Conservation (phyloP, 2,888 invertebrate species). For the Clivina fossor region DNA sequence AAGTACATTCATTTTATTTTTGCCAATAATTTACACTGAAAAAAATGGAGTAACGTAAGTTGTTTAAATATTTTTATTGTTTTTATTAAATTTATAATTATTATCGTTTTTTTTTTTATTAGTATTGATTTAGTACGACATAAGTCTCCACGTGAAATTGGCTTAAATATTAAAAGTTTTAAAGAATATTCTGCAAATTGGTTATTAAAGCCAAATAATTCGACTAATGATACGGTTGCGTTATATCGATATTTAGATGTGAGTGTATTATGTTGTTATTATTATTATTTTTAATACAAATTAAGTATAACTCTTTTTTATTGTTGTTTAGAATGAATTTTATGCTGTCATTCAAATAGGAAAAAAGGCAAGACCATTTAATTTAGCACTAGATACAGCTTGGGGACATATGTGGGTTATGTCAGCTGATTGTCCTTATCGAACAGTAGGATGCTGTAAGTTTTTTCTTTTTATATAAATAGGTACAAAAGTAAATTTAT, state of each 20-base stretch:
- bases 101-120: constrained; percentile 25
- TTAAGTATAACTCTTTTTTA: constrained; percentile 8
- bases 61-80: constrained; percentile 2
- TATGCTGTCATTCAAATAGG: constrained; percentile 32
- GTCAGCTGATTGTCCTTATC: constrained; percentile 52
- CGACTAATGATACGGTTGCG: constrained; percentile 50
- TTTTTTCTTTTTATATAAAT: constrained; percentile 35
- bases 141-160: constrained; percentile 44
- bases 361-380: constrained; percentile 44
- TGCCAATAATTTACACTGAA: background rate
- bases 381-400: constrained; percentile 56
- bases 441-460: constrained; percentile 55
- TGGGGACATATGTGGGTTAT: constrained; percentile 56
- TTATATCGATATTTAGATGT: constrained; percentile 52
- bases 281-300: background rate
- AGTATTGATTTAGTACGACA: constrained; percentile 47
- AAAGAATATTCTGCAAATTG: constrained; percentile 41
- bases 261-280: constrained; percentile 41
- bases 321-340: constrained; percentile 33
- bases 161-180: constrained; percentile 42
- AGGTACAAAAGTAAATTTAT: too few species aligned
- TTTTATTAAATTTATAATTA: background rate
- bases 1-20: constrained; percentile 1
- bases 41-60: constrained; percentile 20
- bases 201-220: constrained; percentile 35